Conservation (phyloP, 1,140 invertebrate genomes). For the Apocrypta bakeri region DNA sequence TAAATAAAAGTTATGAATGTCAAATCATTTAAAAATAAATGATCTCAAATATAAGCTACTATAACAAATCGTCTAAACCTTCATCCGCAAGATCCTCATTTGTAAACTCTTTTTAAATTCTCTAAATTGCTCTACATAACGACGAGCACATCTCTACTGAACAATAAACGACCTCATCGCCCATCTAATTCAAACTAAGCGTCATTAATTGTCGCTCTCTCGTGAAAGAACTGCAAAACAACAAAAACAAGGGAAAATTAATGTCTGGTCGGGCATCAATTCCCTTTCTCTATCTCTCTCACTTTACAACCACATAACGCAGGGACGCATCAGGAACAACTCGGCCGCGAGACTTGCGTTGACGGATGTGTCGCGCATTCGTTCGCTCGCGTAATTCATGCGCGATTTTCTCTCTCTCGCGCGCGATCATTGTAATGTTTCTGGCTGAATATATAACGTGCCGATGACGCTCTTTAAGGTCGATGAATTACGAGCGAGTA, state of each 20-base stretch:
- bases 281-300: too few species aligned
- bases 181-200: background rate
- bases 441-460: background rate
- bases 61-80: too few species aligned
- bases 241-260: background rate
- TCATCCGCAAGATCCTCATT: too few species aligned
- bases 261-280: background rate
- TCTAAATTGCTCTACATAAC: too few species aligned
- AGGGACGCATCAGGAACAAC: background rate
- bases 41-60: too few species aligned
- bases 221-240: background rate
- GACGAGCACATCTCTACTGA: too few species aligned
- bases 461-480: constrained; percentile 51
- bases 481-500: constrained; percentile 42
- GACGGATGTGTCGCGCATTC: constrained; percentile 24
- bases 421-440: constrained; percentile 24
- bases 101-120: too few species aligned
- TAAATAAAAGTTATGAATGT: too few species aligned
- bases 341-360: background rate
- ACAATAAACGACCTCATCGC: background rate
- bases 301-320: background rate
- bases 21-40: too few species aligned
- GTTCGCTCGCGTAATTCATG: constrained; percentile 45
- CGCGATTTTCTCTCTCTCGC: constrained; percentile 18
- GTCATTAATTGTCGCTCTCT: background rate